Evolutionary conservation across 2,113 vertebrate species (phyloP), one percentile per base, ranked within the genome.

Genomic region (Engraulis encrasicolus): DNA sequence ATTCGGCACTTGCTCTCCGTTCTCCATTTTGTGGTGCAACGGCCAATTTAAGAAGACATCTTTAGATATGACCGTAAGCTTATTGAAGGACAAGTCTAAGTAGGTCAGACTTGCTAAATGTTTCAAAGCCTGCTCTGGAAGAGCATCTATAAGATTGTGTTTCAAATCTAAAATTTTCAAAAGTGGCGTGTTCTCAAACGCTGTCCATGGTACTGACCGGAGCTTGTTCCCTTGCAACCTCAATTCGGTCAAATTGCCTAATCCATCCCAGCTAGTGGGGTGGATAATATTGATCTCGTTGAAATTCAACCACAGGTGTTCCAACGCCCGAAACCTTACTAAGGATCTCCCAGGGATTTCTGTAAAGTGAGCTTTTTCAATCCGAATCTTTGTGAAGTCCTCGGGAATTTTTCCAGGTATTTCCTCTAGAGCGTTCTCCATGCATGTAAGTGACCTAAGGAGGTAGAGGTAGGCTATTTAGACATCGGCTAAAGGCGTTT

Each of bases 71-170:
- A 99, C 93, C 0, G 94, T 96, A 89, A 99, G 96, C 89, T 95
- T 96, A 92, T 97, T 99, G 94, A 95, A 97, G 84, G 97, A 98
- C 78, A 98, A 91, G 85, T 99, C 97, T 95, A 99, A 96, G 87
- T 97, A 98, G 90, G 95, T 97, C 92, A 98, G 93, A 84, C 91
- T 94, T 85, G 94, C 91, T 88, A 99, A 89, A 85, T 94, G 96
- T 86, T 94, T 96, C 48, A 99, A 93, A 0, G 96, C 96, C 0
- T 97, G 90, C 82, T 98, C 97, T 40, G 97, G 97, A 37, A 98
- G 94, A 31, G 94, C 95, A 6, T 99, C 96, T 38, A 97, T 89
- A 79, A 92, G 92, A 90, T 98, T 98, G 93, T 96, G 94, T 85
- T 97, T 98, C 89, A 99, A 94, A 91, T 98, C 96, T 91, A 98